phyloP scores from a whole-genome alignment of 2,113 vertebrate genomes.

The Crocuta crocuta region DNA sequence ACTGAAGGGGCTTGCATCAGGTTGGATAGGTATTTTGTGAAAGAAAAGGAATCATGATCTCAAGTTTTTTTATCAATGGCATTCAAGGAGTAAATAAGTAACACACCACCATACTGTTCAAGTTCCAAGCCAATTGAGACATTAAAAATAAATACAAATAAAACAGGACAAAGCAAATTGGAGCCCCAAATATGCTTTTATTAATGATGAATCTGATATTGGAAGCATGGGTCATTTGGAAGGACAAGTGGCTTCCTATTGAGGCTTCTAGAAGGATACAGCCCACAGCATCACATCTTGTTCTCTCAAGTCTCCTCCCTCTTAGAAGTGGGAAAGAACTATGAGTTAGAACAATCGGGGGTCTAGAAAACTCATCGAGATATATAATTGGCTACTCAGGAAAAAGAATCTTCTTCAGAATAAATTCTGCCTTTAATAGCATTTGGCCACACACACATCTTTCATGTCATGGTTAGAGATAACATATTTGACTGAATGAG shows the following conservation, averaged over 20 bases:
- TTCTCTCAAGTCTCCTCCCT: not conserved
- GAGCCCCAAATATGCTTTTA: not conserved
- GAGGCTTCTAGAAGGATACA: not conserved
- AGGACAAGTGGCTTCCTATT: not conserved
- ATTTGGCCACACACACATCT: not conserved
- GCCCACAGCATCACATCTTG: not conserved
- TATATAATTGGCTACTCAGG: not conserved
- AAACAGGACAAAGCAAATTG: not conserved
- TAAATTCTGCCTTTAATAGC: not conserved
- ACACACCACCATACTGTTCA: not conserved
- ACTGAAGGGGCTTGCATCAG: not conserved
- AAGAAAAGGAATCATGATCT: not conserved
- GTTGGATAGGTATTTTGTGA: not conserved
- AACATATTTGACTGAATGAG: slow-evolving; percentile 22
- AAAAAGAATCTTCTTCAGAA: not conserved
- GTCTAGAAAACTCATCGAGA: not conserved
- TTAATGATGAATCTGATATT: not conserved
- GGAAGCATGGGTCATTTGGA: not conserved
- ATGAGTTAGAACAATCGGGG: not conserved
- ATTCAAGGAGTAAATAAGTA: not conserved
- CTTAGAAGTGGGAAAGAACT: not conserved
- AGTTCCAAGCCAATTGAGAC: not conserved
- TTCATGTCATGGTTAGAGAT: not conserved
- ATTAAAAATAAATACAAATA: slow-evolving; percentile 24
- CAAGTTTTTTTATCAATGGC: not conserved